Base-by-base conservation (phyloP, 2,797 vertebrate species). In the Eurystomus glaucurus region DNA sequence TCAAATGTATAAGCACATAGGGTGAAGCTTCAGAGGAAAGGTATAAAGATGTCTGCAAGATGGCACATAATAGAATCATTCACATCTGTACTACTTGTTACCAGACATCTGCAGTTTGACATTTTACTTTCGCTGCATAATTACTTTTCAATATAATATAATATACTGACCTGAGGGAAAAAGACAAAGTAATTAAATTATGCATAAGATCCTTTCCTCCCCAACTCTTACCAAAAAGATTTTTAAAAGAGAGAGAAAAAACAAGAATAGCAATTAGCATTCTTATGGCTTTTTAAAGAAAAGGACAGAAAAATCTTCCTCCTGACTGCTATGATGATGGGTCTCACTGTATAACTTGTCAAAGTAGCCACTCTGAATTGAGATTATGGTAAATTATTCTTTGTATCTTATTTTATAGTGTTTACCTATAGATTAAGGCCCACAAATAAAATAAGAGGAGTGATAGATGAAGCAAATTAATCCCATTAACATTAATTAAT, bases 141-240 rank as follows among this genome's bases (percentile, higher is more conserved):
- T 98, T 98, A 97, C 97, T 97, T 97, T 98, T 97, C 97, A 97
- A 97, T 97, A 98, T 97, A 97, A 98, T 97, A 98, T 97, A 97
- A 98, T 97, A 97, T 97, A 97, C 93, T 97, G 97, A 98, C 97
- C 97, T 95, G 94, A 96, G 98, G 98, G 97, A 97, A 92, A 96
- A 97, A 98, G 96, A 90, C 69, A 98, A 98, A 97, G 96, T 92
- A 98, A 97, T 98, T 97, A 97, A 97, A 97, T 97, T 97, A 97
- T 54, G 66, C 80, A 50, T 95, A 62, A 97, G 61, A 90, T 61
- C 94, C 71, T 88, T 88, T 93, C 75, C 60, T 85, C 46, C 37
- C 54, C 35, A 43, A 41, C 21, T 4, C 66, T 91, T 60, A 85
- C 82, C n/a, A 93, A 90, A 96, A 96, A 79, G 26, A 77, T 8